Percentiles rank a stretch among this genome's conserved stretches.
These are phyloP conservation scores for Ennomos quercinarius DNA, from an alignment of 2,888 invertebrate genomes.

Conservation along the genomic window DNA sequence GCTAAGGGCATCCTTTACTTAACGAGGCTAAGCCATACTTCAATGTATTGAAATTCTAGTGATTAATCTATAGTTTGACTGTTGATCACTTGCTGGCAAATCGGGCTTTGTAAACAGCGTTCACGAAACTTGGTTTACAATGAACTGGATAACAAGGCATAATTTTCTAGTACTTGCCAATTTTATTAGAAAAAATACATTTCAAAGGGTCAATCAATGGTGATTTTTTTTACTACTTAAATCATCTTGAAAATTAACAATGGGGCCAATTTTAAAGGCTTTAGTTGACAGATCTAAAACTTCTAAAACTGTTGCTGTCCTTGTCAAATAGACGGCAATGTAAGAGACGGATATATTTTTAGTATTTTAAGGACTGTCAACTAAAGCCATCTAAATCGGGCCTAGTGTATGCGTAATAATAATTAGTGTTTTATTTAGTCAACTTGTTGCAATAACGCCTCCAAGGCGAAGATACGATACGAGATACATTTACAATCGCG, in stretches of 20 bases:
- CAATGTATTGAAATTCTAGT: constrained; percentile 20
- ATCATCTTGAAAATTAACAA: constrained; percentile 41
- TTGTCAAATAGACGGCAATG: no score
- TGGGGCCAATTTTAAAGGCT: no score
- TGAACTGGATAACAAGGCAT: no score
- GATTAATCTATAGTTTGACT: constrained; percentile 10
- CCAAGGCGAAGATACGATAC: constrained; percentile 59
- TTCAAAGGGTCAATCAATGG: constrained; percentile 20
- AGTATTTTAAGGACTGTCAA: no score
- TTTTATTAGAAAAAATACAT: not conserved
- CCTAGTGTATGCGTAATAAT: constrained; percentile 73
- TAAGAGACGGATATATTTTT: no score
- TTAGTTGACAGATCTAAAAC: no score
- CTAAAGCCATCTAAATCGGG: no score
- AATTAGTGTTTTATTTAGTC: constrained; percentile 72
- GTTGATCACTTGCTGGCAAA: constrained; percentile 19
- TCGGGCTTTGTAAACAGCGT: not conserved
- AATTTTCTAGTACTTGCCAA: constrained; percentile 6
- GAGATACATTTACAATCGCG: constrained; percentile 41
- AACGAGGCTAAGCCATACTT: constrained; percentile 33
- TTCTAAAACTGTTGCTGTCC: no score
- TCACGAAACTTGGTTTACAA: no score
- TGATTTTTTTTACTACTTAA: constrained; percentile 43
- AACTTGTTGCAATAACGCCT: constrained; percentile 80
- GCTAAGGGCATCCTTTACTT: constrained; percentile 16